These are phyloP conservation scores for Drosophila neocordata DNA, from an alignment of 1,140 invertebrate species.

Conservation along the genomic window DNA sequence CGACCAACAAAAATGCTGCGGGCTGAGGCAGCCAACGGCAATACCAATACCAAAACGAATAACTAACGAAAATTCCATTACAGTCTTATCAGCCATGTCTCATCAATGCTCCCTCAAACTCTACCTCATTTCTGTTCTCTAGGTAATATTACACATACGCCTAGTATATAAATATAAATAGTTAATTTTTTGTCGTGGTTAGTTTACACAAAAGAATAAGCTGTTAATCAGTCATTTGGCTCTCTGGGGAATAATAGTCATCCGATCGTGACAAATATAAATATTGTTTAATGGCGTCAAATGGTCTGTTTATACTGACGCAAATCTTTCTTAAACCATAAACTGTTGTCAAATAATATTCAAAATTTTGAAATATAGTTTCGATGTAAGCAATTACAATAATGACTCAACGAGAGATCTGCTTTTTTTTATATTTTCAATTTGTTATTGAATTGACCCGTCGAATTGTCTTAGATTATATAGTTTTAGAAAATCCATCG, in stretches of 20 bases:
- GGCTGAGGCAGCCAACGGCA: constrained; percentile 39
- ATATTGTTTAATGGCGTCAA: too few relatives aligned
- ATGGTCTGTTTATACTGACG: too few relatives aligned
- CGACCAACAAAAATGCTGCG: constrained; percentile 54
- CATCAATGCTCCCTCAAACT: constrained; percentile 43
- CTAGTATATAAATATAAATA: constrained; percentile 13
- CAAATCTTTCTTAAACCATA: too few relatives aligned
- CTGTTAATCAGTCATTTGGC: not conserved
- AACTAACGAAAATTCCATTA: constrained; percentile 61
- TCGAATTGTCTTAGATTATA: too few relatives aligned
- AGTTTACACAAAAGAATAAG: too few relatives aligned
- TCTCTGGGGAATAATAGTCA: not conserved
- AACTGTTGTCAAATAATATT: too few relatives aligned
- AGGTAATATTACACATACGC: constrained; percentile 69
- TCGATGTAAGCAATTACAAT: too few relatives aligned
- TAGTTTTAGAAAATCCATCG: too few relatives aligned
- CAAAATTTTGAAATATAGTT: too few relatives aligned
- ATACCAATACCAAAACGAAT: constrained; percentile 35
- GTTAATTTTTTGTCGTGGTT: not conserved
- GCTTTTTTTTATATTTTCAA: too few relatives aligned
- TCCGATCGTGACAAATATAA: not conserved
- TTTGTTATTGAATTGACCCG: too few relatives aligned
- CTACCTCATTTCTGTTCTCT: not conserved
- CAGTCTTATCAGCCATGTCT: constrained; percentile 61
- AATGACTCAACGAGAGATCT: too few relatives aligned